A percentile compares a stretch with the other conserved stretches of the same genome.
phyloP scores from a whole-genome alignment of 2,888 invertebrate genomes.

The Pseudococcus longispinus region DNA sequence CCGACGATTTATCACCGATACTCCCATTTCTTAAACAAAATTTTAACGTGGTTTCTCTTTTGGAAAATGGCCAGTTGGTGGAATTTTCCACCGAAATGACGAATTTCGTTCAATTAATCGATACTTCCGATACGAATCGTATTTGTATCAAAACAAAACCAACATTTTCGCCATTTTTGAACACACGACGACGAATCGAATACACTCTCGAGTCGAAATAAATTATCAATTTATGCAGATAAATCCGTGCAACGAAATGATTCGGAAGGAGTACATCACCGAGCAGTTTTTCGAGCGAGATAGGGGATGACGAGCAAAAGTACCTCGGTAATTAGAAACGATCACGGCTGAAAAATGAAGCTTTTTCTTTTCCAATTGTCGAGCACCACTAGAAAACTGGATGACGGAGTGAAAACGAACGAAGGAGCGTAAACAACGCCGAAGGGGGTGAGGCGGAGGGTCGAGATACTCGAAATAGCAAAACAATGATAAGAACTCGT shows the following conservation, averaged over 20 bases:
- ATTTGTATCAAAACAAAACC: too few relatives aligned
- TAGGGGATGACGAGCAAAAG: background rate
- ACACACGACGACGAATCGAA: too few relatives aligned
- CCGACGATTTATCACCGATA: too few relatives aligned
- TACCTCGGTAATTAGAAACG: background rate
- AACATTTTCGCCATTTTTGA: too few relatives aligned
- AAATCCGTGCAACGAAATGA: background rate
- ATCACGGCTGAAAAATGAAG: slow-evolving; percentile 7
- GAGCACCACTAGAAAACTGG: background rate
- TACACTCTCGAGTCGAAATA: too few relatives aligned
- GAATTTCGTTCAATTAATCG: too few relatives aligned
- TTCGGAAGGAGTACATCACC: background rate
- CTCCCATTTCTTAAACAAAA: too few relatives aligned
- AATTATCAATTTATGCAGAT: too few relatives aligned
- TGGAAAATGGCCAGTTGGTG: too few relatives aligned
- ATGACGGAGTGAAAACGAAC: background rate
- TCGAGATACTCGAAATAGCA: background rate
- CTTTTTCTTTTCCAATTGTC: background rate
- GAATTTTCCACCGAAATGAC: too few relatives aligned
- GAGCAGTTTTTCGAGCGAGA: background rate
- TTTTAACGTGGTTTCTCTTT: too few relatives aligned
- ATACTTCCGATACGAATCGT: too few relatives aligned
- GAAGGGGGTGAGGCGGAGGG: background rate
- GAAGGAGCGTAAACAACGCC: background rate
- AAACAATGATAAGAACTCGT: slow-evolving; percentile 19